Conservation (phyloP, 2,113 vertebrate genomes). For the Syngnathus floridae region DNA sequence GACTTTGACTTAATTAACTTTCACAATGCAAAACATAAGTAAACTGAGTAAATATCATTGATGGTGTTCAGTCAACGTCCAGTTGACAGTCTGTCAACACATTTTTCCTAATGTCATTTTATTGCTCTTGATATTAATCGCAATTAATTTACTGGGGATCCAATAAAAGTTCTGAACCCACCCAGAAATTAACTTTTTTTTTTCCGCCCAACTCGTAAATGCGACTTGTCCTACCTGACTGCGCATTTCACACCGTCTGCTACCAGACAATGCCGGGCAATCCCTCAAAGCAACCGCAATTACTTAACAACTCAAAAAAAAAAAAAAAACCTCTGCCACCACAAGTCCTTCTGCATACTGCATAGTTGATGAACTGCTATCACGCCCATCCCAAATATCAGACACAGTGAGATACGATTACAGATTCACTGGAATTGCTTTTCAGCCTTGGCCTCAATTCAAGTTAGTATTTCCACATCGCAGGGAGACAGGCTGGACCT, state of each 20-base stretch:
- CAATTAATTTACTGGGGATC: background rate
- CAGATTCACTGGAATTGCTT: background rate
- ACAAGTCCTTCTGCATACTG: background rate
- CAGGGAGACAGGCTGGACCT: background rate
- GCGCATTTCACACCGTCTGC: background rate
- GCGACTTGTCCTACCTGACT: background rate
- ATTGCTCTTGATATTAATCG: no score
- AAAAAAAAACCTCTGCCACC: background rate
- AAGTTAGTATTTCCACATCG: background rate
- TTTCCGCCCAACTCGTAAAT: background rate
- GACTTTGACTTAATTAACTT: background rate
- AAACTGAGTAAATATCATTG: background rate
- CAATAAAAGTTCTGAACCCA: background rate
- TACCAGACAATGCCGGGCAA: background rate
- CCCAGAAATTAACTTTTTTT: background rate
- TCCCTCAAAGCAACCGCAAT: background rate
- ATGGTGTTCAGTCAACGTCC: no score
- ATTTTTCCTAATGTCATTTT: no score
- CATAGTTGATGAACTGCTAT: background rate
- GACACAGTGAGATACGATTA: background rate
- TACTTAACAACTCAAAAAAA: background rate
- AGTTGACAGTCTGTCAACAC: no score
- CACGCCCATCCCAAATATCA: background rate
- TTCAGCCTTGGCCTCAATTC: background rate
- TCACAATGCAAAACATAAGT: background rate